phyloP scores from a whole-genome alignment of 2,797 vertebrate genomes.

The Gephyroberyx darwinii region DNA sequence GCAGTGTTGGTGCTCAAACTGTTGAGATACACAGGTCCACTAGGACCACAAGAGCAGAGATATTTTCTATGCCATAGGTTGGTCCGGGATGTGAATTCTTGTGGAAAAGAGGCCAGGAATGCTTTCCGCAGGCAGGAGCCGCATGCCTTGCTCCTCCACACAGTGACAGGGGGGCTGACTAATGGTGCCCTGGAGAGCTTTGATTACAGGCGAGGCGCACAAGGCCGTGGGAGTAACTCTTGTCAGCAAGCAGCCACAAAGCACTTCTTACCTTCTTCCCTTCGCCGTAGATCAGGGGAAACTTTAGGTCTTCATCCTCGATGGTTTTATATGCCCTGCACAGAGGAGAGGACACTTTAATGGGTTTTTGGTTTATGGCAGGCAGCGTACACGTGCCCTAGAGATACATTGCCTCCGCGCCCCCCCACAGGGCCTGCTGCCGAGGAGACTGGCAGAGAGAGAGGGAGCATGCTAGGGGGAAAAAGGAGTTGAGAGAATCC shows the following conservation, averaged over 20 bases:
- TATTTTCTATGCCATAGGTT: slow-evolving; percentile 12
- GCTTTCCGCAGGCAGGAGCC: slow-evolving; percentile 14
- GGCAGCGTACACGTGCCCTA: slow-evolving; percentile 36
- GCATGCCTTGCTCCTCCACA: slow-evolving; percentile 27
- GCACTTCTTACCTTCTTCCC: slow-evolving; percentile 92
- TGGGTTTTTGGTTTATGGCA: slow-evolving; percentile 57
- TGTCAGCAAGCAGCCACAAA: slow-evolving; percentile 29
- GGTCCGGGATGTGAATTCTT: slow-evolving; percentile 22
- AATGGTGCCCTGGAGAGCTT: slow-evolving; percentile 51
- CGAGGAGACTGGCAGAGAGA: slow-evolving; percentile 34
- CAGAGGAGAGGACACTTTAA: slow-evolving; percentile 64
- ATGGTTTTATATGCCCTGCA: slow-evolving; percentile 98
- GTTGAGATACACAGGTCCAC: slow-evolving; percentile 8
- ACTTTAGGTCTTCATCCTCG: slow-evolving; percentile 98
- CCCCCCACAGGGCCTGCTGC: slow-evolving; percentile 32
- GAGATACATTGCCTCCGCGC: slow-evolving; percentile 30
- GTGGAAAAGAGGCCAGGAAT: slow-evolving; percentile 34
- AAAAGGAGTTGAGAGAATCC: slow-evolving; percentile 10
- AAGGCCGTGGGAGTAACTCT: slow-evolving; percentile 53
- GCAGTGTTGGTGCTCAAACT: background rate
- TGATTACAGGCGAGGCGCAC: slow-evolving; percentile 56
- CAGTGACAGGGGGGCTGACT: slow-evolving; percentile 30
- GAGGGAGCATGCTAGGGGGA: slow-evolving; percentile 13
- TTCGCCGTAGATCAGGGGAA: slow-evolving; percentile 98
- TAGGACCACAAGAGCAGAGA: slow-evolving; percentile 24